Percentiles rank a stretch among this genome's conserved stretches.
phyloP scores from a whole-genome alignment of 2,113 vertebrate genomes.

The Podiceps cristatus region DNA sequence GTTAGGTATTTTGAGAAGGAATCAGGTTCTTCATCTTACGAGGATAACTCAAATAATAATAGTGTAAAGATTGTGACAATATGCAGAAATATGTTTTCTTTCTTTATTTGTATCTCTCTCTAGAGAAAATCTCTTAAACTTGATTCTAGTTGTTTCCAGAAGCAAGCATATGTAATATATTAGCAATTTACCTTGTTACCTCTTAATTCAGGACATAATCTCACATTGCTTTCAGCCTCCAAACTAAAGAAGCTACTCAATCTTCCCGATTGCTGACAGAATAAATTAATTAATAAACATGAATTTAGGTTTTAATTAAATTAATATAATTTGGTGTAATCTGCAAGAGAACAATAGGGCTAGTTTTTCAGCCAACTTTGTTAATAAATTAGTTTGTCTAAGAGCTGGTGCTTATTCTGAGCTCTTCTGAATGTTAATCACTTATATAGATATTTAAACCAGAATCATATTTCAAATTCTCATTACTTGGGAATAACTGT shows the following conservation, averaged over 20 bases:
- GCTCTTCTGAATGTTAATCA: neutral
- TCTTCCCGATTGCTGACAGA: neutral
- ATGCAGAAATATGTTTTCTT: neutral
- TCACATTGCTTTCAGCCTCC: neutral
- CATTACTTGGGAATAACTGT: neutral
- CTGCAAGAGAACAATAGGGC: slow-evolving; percentile 4
- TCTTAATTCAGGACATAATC: neutral
- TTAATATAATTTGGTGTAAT: slow-evolving; percentile 54
- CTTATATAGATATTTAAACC: neutral
- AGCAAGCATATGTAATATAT: neutral
- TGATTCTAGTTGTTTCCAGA: neutral
- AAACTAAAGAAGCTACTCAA: neutral
- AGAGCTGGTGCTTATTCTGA: neutral
- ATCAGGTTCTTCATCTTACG: neutral
- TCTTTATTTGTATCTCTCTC: neutral
- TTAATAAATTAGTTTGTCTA: slow-evolving; percentile 1
- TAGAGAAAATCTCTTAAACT: neutral
- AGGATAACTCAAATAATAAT: neutral
- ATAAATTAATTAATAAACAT: slow-evolving; percentile 65
- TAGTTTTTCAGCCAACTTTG: slow-evolving; percentile 12
- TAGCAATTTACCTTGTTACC: neutral
- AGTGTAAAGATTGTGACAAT: neutral
- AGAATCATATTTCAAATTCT: neutral
- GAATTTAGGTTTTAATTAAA: slow-evolving; percentile 69
- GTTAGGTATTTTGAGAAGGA: neutral